phyloP scores from a whole-genome alignment of 2,888 invertebrate genomes.

The Alviniconcha strummeri region DNA sequence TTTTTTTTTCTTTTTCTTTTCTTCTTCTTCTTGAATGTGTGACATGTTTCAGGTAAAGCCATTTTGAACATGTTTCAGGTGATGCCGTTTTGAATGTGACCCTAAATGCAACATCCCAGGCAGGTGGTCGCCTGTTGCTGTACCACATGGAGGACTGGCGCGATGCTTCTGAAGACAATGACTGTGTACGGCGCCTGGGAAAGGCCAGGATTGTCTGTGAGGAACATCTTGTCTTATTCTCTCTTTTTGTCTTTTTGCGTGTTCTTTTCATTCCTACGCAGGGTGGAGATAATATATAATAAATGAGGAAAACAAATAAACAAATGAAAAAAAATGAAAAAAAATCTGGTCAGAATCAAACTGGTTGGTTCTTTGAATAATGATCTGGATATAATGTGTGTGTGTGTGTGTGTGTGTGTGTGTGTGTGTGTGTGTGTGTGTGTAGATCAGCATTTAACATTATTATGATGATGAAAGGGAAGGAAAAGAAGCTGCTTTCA shows the following conservation, averaged over 20 bases:
- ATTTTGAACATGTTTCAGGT: constrained; percentile 45
- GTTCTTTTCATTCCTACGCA: too few species aligned
- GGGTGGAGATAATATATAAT: too few species aligned
- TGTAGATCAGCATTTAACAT: not conserved
- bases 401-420: too few species aligned
- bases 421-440: constrained; percentile 16
- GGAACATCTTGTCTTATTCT: constrained; percentile 32
- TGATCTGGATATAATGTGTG: not conserved
- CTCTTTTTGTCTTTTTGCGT: too few species aligned
- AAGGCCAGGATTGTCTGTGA: constrained; percentile 62
- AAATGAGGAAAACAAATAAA: too few species aligned
- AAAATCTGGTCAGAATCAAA: too few species aligned
- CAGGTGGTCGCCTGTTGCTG: constrained; percentile 54
- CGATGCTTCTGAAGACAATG: constrained; percentile 49
- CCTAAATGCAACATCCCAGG: constrained; percentile 54
- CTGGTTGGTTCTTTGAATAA: too few species aligned
- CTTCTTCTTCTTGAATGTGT: too few species aligned
- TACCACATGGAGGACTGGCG: constrained; percentile 66
- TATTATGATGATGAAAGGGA: not conserved
- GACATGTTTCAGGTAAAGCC: too few species aligned
- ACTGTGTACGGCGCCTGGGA: constrained; percentile 57
- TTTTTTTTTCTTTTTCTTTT: too few species aligned
- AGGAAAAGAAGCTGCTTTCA: too few species aligned
- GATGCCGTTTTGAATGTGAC: constrained; percentile 62
- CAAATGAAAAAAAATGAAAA: too few species aligned